phyloP scores from a whole-genome alignment of 2,888 invertebrate species.

The Teleogryllus oceanicus region DNA sequence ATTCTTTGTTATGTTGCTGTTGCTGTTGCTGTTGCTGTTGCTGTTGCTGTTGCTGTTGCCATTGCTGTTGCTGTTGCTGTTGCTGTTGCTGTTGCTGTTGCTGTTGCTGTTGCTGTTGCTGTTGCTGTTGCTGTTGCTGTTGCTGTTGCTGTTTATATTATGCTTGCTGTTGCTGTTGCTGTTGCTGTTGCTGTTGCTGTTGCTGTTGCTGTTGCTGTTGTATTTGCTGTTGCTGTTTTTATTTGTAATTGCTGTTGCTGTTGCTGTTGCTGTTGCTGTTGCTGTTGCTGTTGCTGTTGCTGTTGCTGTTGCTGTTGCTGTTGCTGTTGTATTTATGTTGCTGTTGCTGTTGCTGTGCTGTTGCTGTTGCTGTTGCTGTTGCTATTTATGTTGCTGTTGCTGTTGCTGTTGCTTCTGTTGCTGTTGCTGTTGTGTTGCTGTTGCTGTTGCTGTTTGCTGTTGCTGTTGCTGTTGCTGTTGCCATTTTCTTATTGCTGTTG shows the following conservation, averaged over 20 bases:
- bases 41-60: conserved; percentile 26
- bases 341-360: no score
- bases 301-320: conserved; percentile 19
- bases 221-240: neutral
- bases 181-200: conserved; percentile 27
- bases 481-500: neutral
- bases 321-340: conserved; percentile 39
- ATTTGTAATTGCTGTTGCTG: conserved; percentile 24
- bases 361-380: no score
- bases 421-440: no score
- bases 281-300: conserved; percentile 22
- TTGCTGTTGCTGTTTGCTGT: conserved; percentile 22
- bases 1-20: conserved; percentile 20
- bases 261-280: conserved; percentile 23
- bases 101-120: conserved; percentile 38
- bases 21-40: conserved; percentile 27
- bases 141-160: conserved; percentile 24
- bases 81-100: conserved; percentile 24
- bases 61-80: conserved; percentile 18
- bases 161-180: conserved; percentile 25
- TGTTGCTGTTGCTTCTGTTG: no score
- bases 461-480: neutral
- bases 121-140: conserved; percentile 34
- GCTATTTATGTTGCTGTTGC: no score
- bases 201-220: conserved; percentile 28